Conservation (phyloP, 2,797 vertebrate genomes). For the Ceryle rudis region DNA sequence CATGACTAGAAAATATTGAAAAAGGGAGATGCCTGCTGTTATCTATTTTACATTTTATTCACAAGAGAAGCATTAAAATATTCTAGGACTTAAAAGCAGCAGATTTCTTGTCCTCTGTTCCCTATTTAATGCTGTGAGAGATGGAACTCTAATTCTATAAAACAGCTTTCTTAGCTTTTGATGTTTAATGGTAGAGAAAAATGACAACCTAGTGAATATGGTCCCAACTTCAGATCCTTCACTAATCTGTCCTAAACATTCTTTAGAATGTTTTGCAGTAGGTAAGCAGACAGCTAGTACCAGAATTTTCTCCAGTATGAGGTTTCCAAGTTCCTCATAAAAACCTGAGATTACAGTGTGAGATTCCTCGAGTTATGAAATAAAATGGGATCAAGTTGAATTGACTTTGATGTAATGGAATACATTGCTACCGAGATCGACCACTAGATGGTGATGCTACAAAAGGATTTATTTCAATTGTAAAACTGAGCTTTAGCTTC, state of each 20-base stretch:
- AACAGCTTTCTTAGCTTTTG: not conserved
- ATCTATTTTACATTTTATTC: not conserved
- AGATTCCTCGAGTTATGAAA: rapidly evolving
- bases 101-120: not conserved
- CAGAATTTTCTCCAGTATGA: not conserved
- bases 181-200: not conserved
- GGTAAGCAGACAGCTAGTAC: no score
- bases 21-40: not conserved
- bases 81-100: not conserved
- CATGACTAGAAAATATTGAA: not conserved
- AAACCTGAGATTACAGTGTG: rapidly evolving
- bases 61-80: not conserved
- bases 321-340: not conserved
- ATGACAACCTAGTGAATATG: not conserved
- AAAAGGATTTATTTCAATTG: not conserved
- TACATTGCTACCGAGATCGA: rapidly evolving
- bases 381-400: not conserved
- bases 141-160: not conserved
- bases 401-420: not conserved
- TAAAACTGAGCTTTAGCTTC: rapidly evolving
- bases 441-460: constrained; percentile 71
- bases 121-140: not conserved
- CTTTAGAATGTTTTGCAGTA: not conserved
- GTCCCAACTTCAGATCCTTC: not conserved
- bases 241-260: not conserved